Conservation (phyloP, 2,113 vertebrate species). For the Alethe castanea region DNA sequence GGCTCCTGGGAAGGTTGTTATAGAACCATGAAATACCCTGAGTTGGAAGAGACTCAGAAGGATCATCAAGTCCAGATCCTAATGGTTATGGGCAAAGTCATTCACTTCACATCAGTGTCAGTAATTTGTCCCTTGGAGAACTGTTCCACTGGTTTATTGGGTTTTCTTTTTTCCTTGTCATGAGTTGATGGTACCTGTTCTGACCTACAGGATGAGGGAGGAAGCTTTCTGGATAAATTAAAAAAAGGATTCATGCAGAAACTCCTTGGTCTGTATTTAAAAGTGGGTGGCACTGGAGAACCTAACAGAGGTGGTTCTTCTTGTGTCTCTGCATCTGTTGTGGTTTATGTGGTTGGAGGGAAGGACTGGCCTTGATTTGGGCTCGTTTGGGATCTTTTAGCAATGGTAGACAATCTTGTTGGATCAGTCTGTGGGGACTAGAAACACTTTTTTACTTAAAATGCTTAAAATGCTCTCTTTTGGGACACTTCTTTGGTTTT, state of each 20-base stretch:
- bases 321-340: background rate
- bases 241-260: background rate
- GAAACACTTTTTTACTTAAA: constrained; percentile 42
- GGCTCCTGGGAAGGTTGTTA: background rate
- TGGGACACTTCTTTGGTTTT: constrained; percentile 44
- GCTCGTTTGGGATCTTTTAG: background rate
- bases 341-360: background rate
- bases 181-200: background rate
- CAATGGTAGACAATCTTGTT: background rate
- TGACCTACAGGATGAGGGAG: background rate
- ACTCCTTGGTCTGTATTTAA: background rate
- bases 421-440: constrained; percentile 6
- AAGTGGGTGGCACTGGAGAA: background rate
- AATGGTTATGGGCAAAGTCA: background rate
- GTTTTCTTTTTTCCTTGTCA: background rate
- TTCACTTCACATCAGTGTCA: background rate
- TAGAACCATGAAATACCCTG: background rate
- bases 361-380: background rate
- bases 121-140: background rate
- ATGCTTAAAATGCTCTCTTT: constrained; percentile 54
- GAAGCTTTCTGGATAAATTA: background rate
- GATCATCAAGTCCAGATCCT: background rate
- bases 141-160: background rate
- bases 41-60: background rate
- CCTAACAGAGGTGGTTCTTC: background rate